Evolutionary conservation across 2,888 invertebrate species (phyloP).

Genomic region (Ichneumoninae sp.): DNA sequence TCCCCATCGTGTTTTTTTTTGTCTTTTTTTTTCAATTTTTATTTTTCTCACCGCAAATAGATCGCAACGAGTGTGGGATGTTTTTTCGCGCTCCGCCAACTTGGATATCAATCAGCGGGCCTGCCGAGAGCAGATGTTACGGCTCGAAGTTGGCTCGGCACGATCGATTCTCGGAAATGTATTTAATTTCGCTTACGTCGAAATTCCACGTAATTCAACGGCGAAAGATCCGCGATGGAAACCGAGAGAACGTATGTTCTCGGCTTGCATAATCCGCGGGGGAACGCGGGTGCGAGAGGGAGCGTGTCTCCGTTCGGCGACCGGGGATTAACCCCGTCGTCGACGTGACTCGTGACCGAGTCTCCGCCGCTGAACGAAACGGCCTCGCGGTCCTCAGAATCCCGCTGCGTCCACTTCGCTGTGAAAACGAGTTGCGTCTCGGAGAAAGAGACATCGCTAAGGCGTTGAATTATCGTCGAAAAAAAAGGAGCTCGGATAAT

Average conservation of each 20-base stretch:
- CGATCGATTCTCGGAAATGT: constrained; percentile 39
- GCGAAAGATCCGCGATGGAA: constrained; percentile 5
- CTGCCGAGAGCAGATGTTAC: constrained; percentile 25
- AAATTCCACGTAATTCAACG: constrained; percentile 2
- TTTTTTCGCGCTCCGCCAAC: neutral
- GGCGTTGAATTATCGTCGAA: neutral
- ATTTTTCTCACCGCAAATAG: neutral
- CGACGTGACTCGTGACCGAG: constrained; percentile 51
- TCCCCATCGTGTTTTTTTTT: neutral
- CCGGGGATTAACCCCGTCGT: constrained; percentile 67
- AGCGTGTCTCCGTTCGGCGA: constrained; percentile 64
- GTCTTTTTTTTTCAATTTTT: neutral
- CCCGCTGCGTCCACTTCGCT: neutral
- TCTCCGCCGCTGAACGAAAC: constrained; percentile 24
- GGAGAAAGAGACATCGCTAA: neutral
- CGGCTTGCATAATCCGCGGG: constrained; percentile 65
- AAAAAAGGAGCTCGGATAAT: neutral
- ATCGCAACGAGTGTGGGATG: neutral
- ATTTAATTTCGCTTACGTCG: neutral
- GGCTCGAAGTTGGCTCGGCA: neutral
- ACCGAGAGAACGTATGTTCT: constrained; percentile 7
- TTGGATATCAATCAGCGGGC: constrained; percentile 21
- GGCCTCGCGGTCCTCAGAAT: constrained; percentile 1
- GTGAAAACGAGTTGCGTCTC: neutral
- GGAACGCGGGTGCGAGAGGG: constrained; percentile 36